These are phyloP conservation scores for Pipistrellus pipistrellus DNA, from an alignment of 2,797 vertebrate genomes.

Conservation along the genomic window DNA sequence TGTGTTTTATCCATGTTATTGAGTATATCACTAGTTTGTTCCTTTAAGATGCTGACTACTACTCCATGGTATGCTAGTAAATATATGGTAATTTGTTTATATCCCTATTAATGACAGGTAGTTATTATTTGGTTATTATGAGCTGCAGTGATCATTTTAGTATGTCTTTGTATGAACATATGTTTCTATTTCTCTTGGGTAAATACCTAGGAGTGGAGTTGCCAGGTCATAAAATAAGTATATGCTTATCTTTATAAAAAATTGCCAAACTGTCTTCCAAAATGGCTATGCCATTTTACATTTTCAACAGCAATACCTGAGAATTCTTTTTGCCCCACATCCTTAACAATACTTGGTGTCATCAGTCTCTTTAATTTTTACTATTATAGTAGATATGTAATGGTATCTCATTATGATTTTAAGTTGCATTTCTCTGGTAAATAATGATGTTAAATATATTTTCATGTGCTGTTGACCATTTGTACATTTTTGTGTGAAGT, in stretches of 20 bases:
- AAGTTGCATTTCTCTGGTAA: slow-evolving; percentile 38
- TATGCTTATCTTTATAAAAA: slow-evolving; percentile 39
- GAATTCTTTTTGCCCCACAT: background rate
- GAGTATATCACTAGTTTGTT: slow-evolving; percentile 35
- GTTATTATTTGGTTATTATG: slow-evolving; percentile 52
- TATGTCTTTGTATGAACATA: slow-evolving; percentile 15
- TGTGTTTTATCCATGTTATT: slow-evolving; percentile 21
- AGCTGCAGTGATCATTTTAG: background rate
- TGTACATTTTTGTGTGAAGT: slow-evolving; percentile 42
- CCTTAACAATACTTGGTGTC: background rate
- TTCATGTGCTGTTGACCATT: slow-evolving; percentile 31
- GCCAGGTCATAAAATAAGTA: background rate
- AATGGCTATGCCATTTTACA: background rate
- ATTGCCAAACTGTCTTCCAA: slow-evolving; percentile 32
- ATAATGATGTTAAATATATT: slow-evolving; percentile 11
- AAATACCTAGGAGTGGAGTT: slow-evolving; percentile 50
- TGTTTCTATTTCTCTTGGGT: slow-evolving; percentile 37
- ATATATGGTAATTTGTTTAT: background rate
- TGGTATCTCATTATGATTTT: slow-evolving; percentile 42
- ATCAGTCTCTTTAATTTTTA: slow-evolving; percentile 34
- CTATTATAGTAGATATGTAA: background rate
- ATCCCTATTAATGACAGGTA: background rate
- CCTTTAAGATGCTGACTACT: slow-evolving; percentile 25
- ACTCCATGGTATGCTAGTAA: background rate
- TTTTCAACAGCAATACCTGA: background rate